These are phyloP conservation scores for Darevskia nairensis DNA, from an alignment of 2,797 vertebrate species.

Conservation along the genomic window DNA sequence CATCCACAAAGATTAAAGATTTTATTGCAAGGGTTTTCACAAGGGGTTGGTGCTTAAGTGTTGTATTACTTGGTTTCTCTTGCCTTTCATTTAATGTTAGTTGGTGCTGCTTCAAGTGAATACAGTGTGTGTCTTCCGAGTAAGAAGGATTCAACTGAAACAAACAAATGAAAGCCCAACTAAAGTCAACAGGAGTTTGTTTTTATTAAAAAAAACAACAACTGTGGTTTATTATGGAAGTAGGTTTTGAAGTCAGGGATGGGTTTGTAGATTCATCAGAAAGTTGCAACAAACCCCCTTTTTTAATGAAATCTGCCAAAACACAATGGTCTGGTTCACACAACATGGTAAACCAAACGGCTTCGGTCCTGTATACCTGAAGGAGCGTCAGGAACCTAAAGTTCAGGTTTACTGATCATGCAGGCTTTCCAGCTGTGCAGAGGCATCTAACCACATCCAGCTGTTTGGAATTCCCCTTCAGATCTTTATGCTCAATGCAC, in stretches of 20 bases:
- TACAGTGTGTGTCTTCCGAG: background rate
- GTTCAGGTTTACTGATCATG: too few relatives aligned
- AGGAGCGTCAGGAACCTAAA: too few relatives aligned
- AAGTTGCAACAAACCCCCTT: background rate
- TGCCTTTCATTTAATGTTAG: background rate
- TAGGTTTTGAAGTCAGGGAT: background rate
- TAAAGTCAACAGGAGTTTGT: background rate
- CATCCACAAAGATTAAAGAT: conserved; percentile 42
- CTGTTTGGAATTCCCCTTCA: too few relatives aligned
- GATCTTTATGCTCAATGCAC: too few relatives aligned
- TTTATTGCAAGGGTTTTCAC: conserved; percentile 20
- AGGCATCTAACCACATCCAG: too few relatives aligned
- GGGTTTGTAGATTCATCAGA: background rate
- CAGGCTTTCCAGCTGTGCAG: too few relatives aligned
- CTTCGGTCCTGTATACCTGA: too few relatives aligned
- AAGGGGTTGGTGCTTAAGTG: background rate
- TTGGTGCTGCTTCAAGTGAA: background rate
- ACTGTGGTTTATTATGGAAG: background rate
- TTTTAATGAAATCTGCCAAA: too few relatives aligned
- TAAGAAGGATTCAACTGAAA: background rate
- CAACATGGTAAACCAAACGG: too few relatives aligned
- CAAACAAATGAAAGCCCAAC: background rate
- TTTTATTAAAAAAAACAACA: too few relatives aligned
- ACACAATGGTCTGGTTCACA: too few relatives aligned
- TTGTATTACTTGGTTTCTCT: conserved; percentile 6